phyloP scores from a whole-genome alignment of 2,888 invertebrate genomes.

The Amiota communis region DNA sequence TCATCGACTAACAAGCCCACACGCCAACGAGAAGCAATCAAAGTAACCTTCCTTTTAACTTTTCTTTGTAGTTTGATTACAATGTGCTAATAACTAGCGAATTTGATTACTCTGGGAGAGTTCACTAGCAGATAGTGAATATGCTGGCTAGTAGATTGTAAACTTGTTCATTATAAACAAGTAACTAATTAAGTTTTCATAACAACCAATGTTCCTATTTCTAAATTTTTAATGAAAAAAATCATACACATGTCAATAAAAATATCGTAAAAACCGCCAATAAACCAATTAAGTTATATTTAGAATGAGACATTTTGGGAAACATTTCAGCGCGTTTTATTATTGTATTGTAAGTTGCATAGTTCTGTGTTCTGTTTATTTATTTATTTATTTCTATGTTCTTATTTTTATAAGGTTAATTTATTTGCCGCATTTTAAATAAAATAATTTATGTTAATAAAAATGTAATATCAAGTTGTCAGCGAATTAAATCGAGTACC shows the following conservation, averaged over 20 bases:
- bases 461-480: slow-evolving; percentile 53
- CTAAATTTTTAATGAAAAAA: background rate
- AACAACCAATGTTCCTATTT: too few relatives aligned
- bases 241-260: slow-evolving; percentile 17
- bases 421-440: slow-evolving; percentile 26
- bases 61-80: too few relatives aligned
- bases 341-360: too few relatives aligned
- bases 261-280: slow-evolving; percentile 4
- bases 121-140: too few relatives aligned
- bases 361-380: slow-evolving; percentile 1
- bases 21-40: too few relatives aligned
- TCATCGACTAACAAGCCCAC: too few relatives aligned
- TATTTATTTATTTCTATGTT: background rate
- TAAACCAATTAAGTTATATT: slow-evolving; percentile 13
- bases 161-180: too few relatives aligned
- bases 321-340: background rate
- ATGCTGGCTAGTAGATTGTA: too few relatives aligned
- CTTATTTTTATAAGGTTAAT: slow-evolving; percentile 2
- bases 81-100: too few relatives aligned
- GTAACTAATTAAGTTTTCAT: too few relatives aligned
- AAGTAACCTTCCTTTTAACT: too few relatives aligned
- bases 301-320: background rate
- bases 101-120: too few relatives aligned
- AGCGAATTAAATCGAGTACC: slow-evolving; percentile 31
- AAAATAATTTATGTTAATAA: slow-evolving; percentile 59